Evolutionary conservation across 2,797 vertebrate species (phyloP), one percentile per base, ranked within the genome.

Genomic region (Dromococcyx pavoninus): DNA sequence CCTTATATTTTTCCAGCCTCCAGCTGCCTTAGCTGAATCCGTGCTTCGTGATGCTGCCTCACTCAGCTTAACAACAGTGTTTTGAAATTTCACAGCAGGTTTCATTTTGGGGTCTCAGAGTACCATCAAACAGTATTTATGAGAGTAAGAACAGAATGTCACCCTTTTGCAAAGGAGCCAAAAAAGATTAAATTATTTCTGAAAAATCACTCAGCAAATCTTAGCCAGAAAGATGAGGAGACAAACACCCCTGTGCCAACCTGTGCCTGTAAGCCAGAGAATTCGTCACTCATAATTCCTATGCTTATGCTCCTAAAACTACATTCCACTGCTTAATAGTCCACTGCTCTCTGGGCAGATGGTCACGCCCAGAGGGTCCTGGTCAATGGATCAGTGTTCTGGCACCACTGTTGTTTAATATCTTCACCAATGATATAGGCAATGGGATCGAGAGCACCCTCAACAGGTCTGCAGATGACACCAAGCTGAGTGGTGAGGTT

Each of bases 151-250:
- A 43, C 28, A 69, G 33, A 79, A 50, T 18, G 60, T 15, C 65
- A 23, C 50, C 50, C 2, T 50, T 71, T 21, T 43, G 24, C 67
- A 53, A 65, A 76, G 60, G 33, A 92, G 76, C 60, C 79, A 79
- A 58, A 33, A 39, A 33, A 73, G 41, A 62, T 60, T 5, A 43
- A 69, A 82, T 53, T 28, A 24, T 13, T 77, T 35, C 35, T 44
- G 44, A 60, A 86, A 82, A 90, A 69, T 35, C 75, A 76, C 41
- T 71, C n/a, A 8, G 66, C 57, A 82, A 75, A 65, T 61, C 76
- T 37, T 22, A 76, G 64, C 43, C 64, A 69, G 91, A 58, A 73
- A 73, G 37, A 75, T 19, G 71, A 70, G 71, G 56, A 66, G 87
- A 73, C 9, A 82, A 75, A 28, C 28, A 28, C 7, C 4, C 27